Evolutionary conservation across 1,140 invertebrate species (phyloP).

Genomic region (Drosophila kikkawai): DNA sequence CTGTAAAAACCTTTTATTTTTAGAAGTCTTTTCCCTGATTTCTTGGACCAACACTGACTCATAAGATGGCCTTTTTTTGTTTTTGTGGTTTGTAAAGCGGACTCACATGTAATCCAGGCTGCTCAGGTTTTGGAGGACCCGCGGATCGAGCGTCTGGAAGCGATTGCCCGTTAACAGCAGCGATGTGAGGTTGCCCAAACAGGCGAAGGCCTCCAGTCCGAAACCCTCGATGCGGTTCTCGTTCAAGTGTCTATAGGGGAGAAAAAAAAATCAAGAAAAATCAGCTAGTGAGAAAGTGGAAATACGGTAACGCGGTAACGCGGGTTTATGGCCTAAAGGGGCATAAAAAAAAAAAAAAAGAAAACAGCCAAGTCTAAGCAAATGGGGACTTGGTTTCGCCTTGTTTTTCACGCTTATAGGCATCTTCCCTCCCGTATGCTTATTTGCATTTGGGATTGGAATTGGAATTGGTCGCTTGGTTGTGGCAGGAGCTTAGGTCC

Average conservation of each 20-base stretch:
- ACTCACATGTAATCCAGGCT: slow-evolving; percentile 86
- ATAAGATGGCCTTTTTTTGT: too few relatives aligned
- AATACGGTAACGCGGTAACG: slow-evolving; percentile 24
- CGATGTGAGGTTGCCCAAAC: slow-evolving; percentile 73
- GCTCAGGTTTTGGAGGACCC: slow-evolving; percentile 84
- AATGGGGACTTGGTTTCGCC: slow-evolving; percentile 11
- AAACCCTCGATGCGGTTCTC: slow-evolving; percentile 79
- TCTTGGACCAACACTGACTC: background rate
- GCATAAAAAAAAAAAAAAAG: slow-evolving; percentile 41
- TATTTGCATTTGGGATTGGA: slow-evolving; percentile 57
- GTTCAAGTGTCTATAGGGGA: slow-evolving; percentile 65
- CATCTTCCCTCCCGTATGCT: slow-evolving; percentile 8
- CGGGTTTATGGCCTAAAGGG: slow-evolving; percentile 31
- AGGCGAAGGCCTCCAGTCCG: slow-evolving; percentile 82
- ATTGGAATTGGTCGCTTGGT: slow-evolving; percentile 13
- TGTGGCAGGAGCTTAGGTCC: slow-evolving; percentile 15
- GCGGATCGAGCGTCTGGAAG: slow-evolving; percentile 84
- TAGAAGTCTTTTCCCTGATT: accelerated
- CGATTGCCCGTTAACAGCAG: slow-evolving; percentile 82
- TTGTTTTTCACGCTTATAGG: slow-evolving; percentile 2
- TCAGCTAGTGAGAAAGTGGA: background rate
- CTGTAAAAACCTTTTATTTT: background rate
- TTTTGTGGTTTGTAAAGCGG: background rate
- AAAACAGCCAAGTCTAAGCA: slow-evolving; percentile 20
- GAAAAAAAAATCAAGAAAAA: background rate